Conservation (phyloP, 2,797 vertebrate species). For the Garrulus glandarius region DNA sequence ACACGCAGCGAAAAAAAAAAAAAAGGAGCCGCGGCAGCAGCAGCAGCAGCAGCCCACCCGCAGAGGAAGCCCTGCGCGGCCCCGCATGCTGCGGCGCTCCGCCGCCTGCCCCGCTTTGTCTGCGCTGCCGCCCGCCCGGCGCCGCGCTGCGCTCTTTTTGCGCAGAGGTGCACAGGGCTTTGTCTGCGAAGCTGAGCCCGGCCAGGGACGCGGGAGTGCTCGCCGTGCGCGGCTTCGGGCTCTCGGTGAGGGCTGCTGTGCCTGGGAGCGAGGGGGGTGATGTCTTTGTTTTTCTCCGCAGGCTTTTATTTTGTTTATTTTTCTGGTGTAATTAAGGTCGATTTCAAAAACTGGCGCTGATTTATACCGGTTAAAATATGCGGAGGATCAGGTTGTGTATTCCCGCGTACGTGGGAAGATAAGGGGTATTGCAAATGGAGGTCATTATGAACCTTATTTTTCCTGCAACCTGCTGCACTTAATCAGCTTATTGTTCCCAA, state of each 20-base stretch:
- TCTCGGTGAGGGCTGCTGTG: not conserved
- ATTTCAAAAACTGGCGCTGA: not conserved
- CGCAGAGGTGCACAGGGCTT: not conserved
- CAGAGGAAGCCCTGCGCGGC: constrained; percentile 63
- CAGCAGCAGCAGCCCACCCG: not conserved
- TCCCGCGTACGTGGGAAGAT: not conserved
- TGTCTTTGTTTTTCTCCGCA: not conserved
- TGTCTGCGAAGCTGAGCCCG: not conserved
- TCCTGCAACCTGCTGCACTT: constrained; percentile 23
- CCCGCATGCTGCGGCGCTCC: constrained; percentile 20
- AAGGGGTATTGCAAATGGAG: not conserved
- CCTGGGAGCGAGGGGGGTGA: rapidly evolving
- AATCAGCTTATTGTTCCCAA: not conserved
- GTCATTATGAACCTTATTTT: not conserved
- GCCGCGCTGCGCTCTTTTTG: not conserved
- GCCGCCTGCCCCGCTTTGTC: constrained; percentile 12
- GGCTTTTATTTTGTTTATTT: not conserved
- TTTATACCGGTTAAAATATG: not conserved
- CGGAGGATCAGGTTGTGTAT: not conserved
- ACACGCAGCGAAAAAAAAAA: not conserved
- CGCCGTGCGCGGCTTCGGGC: not conserved
- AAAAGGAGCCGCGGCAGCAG: not conserved
- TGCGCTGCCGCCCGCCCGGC: not conserved
- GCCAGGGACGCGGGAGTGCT: not conserved
- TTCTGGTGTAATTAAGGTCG: not conserved